Evolutionary conservation across 2,797 vertebrate genomes (phyloP), one percentile per base, ranked within the genome.

Genomic region (Clangula hyemalis): DNA sequence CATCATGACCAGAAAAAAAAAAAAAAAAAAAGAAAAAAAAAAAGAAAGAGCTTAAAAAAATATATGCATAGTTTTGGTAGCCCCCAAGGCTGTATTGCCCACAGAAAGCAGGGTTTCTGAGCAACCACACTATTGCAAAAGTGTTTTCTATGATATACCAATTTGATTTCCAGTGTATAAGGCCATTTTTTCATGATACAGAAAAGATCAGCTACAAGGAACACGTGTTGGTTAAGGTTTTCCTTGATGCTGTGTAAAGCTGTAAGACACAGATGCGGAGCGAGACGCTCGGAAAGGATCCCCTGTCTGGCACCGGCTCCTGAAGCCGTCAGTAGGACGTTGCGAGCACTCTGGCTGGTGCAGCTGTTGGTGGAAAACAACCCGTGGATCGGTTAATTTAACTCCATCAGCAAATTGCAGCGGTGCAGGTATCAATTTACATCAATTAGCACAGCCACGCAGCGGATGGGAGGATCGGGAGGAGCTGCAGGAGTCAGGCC

Each of bases 391-490:
- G 74, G 79, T 83, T 91, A 89, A 88, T 38, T 74, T 91, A 89
- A 88, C 41, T 74, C 84, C 65, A 87, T 20, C 77, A 85, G 85
- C 86, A 85, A 90, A 86, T 56, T 87, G 77, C 80, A 94, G 32
- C 64, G 14, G 8, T 7, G 64, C 21, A 65, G 83, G 18, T 89
- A 86, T 62, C 65, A 49, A 30, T 68, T 94, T 75, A 41, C 61
- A 56, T 83, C 72, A 92, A 94, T 94, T 94, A 94, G 78, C 91
- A 93, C 88, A 87, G 84, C 80, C 95, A 94, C 85, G 91, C 61
- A 91, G 94, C 74, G 81, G 93, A 80, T 62, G 60, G 83, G 62
- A 96, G 38, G 57, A 74, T 47, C 85, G 69, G 91, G 89, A 93
- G 87, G 62, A 93, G 82, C 32, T 65, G 41, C 60, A 41, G 1